phyloP scores from a whole-genome alignment of 30 jellyfish, hydroid and myxozoan species.

The Thelohanellus kitauei region DNA sequence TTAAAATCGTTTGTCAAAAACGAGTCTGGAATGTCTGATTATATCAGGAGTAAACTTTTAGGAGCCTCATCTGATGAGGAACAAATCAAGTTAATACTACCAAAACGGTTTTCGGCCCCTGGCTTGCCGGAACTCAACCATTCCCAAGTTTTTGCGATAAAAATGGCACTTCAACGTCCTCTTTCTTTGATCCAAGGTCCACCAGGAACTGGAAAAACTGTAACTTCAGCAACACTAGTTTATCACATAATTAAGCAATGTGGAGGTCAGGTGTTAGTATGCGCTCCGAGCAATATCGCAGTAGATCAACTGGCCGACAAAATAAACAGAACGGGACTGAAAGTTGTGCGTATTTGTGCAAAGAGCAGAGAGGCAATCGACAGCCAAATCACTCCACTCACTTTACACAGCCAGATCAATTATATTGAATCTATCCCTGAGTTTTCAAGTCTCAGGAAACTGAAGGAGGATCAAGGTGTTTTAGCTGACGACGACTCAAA shows the following conservation, averaged over 20 bases:
- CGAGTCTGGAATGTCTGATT: conserved; percentile 77
- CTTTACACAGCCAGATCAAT: conserved; percentile 51
- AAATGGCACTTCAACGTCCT: conserved; percentile 68
- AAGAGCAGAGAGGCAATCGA: conserved; percentile 92
- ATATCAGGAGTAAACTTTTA: conserved; percentile 55
- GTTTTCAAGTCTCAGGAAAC: conserved; percentile 29
- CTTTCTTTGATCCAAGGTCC: conserved; percentile 93
- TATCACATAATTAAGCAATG: conserved; percentile 77
- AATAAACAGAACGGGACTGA: conserved; percentile 70
- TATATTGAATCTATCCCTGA: conserved; percentile 71
- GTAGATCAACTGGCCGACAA: conserved; percentile 90
- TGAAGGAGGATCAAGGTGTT: conserved; percentile 92
- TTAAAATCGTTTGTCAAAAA: conserved; percentile 83
- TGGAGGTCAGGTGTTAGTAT: conserved; percentile 64
- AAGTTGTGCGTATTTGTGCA: conserved; percentile 95
- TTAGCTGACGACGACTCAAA: conserved; percentile 66
- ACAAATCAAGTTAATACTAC: conserved; percentile 52
- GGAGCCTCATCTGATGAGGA: conserved; percentile 91
- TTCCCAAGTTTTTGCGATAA: conserved; percentile 88
- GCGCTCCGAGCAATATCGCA: conserved; percentile 98
- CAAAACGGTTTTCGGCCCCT: conserved; percentile 97
- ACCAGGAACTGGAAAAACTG: conserved; percentile 97
- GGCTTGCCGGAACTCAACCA: conserved; percentile 87
- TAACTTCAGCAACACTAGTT: conserved; percentile 89
- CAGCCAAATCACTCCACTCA: conserved; percentile 52